Evolutionary conservation across 2,888 invertebrate genomes (phyloP), one percentile per base, ranked within the genome.

Genomic region (Teleiodes luculella): DNA sequence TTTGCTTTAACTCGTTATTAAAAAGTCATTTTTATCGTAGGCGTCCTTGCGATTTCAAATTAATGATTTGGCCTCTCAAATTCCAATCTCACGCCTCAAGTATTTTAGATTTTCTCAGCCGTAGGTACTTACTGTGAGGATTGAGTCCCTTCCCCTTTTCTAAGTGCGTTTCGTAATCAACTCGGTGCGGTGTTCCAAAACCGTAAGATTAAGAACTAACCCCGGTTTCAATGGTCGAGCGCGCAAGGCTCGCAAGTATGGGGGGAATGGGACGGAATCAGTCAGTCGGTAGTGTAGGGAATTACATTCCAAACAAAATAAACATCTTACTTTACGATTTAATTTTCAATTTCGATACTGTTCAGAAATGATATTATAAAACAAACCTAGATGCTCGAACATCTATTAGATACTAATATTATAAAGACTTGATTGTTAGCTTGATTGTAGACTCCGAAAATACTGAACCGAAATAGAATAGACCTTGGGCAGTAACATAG

Each of bases 191-290:
- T 53, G 50, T 53, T 43, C 51, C 59, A 57, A 50, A 39, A 53
- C 30, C 43, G 37, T 50, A 55, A 56, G 58, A 58, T 60, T 58
- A 58, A 54, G 56, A 54, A 49, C 41, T 45, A 52, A 45, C 54
- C 58, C 48, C 31, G 41, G 46, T 46, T 20, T 46, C 31, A 35
- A 57, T 47, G 53, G 41, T 46, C 56, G 55, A 54, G 54, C 54
- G 58, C 55, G 43, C 43, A 45, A n/a, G 1, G 18, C n/a, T 24
- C 24, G 6, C 24, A 24, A 24, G 24, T 24, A 14, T 14, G 28
- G 41, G 18, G 39, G 55, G 55, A 43, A 43, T 28, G 39, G 55
- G 55, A 43, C 48, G 43, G 43, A 24, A 11, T 43, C 3, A 24
- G 43, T 7, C 13, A 2, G 20, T n/a, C 43, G n/a, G n/a, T n/a